Evolutionary conservation across 2,113 vertebrate species (phyloP).

Genomic region (Lasiurus borealis): DNA sequence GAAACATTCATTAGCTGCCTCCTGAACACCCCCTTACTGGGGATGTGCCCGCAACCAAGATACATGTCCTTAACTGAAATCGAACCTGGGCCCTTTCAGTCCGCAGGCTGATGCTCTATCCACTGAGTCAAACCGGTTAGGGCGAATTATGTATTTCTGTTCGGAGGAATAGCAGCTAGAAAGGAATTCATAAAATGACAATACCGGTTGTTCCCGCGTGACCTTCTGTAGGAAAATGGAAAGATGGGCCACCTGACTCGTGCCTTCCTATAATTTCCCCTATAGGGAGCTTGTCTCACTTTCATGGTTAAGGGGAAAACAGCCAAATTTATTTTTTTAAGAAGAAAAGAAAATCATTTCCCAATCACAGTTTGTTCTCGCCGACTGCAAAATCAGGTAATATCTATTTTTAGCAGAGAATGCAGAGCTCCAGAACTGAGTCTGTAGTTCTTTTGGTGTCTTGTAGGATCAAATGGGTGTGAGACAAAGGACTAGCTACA

Average conservation of each 20-base stretch:
- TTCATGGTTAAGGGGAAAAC: neutral
- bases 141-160: neutral
- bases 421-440: neutral
- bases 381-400: neutral
- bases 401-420: neutral
- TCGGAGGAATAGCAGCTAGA: neutral
- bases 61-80: too few relatives aligned
- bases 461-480: neutral
- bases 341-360: neutral
- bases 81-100: too few relatives aligned
- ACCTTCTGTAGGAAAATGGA: neutral
- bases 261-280: neutral
- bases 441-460: neutral
- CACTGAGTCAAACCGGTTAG: too few relatives aligned
- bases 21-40: too few relatives aligned
- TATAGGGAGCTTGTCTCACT: neutral
- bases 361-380: neutral
- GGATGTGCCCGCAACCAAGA: too few relatives aligned
- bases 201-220: neutral
- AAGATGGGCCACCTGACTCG: neutral
- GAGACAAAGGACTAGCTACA: neutral
- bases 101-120: too few relatives aligned
- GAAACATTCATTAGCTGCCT: too few relatives aligned
- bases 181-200: conserved; percentile 12
- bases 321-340: neutral